Conservation (phyloP, 2,797 vertebrate species). For the Epinephelus coioides region DNA sequence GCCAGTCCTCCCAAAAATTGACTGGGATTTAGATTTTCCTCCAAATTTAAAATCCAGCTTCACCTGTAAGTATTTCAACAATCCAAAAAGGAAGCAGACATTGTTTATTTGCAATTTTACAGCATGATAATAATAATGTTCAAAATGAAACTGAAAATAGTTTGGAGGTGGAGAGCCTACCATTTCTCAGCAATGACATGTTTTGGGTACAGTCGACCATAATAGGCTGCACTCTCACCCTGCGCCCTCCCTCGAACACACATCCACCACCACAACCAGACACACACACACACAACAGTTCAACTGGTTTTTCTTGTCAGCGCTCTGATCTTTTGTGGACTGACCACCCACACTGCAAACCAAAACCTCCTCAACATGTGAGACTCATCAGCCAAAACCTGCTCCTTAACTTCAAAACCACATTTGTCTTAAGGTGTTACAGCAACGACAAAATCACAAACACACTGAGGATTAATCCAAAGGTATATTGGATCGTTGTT, state of each 20-base stretch:
- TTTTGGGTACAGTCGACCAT: slow-evolving; percentile 62
- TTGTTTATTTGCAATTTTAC: slow-evolving; percentile 34
- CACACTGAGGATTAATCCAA: neutral
- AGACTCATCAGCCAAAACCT: slow-evolving; percentile 52
- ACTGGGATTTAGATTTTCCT: neutral
- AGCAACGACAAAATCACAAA: slow-evolving; percentile 27
- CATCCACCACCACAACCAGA: slow-evolving; percentile 32
- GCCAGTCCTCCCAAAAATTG: slow-evolving; percentile 4
- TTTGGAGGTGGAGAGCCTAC: slow-evolving; percentile 52
- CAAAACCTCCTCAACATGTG: slow-evolving; percentile 48
- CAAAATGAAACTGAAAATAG: slow-evolving; percentile 47
- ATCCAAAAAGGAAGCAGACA: slow-evolving; percentile 6
- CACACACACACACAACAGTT: slow-evolving; percentile 47
- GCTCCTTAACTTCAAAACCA: slow-evolving; percentile 41
- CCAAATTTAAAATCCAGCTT: slow-evolving; percentile 22
- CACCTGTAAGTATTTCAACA: slow-evolving; percentile 12
- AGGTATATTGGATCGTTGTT: slow-evolving; percentile 11
- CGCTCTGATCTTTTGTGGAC: slow-evolving; percentile 56
- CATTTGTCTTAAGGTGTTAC: slow-evolving; percentile 48
- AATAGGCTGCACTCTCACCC: slow-evolving; percentile 50
- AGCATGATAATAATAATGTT: neutral
- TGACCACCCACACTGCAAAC: slow-evolving; percentile 75
- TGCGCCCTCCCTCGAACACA: slow-evolving; percentile 43
- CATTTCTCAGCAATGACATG: slow-evolving; percentile 70
- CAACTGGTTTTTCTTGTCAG: slow-evolving; percentile 58